A percentile compares a stretch with the other conserved stretches of the same genome.
These are phyloP conservation scores for Athetis lepigone DNA, from an alignment of 2,888 invertebrate genomes.

Conservation along the genomic window DNA sequence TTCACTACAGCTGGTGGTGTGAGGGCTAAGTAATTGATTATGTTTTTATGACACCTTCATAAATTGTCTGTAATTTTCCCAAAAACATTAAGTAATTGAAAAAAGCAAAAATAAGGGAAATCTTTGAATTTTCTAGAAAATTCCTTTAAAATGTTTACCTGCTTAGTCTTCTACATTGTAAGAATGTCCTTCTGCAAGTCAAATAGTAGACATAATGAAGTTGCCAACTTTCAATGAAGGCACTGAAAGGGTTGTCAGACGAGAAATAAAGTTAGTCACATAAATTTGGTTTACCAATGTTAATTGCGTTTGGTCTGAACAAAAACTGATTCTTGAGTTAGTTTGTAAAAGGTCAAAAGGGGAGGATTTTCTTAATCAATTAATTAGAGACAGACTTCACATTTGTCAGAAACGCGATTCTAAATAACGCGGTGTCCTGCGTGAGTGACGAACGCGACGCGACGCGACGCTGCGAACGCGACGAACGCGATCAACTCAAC, in stretches of 20 bases:
- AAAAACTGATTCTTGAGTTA: background rate
- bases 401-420: background rate
- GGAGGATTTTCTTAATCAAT: background rate
- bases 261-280: background rate
- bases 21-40: conserved; percentile 9
- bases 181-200: conserved; percentile 44
- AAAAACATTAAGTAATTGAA: background rate
- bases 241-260: conserved; percentile 48
- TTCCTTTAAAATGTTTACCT: conserved; percentile 29
- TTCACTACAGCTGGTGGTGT: background rate
- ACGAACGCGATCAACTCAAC: too few species aligned
- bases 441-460: too few species aligned
- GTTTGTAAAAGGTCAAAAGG: background rate
- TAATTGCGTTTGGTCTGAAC: background rate
- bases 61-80: background rate
- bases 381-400: too few species aligned
- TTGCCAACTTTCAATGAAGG: conserved; percentile 64
- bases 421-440: too few species aligned
- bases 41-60: background rate
- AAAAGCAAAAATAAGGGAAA: background rate
- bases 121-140: background rate
- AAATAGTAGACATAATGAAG: conserved; percentile 65
- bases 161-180: conserved; percentile 18
- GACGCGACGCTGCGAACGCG: too few species aligned
- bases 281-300: background rate